Percentiles rank a stretch among this genome's conserved stretches.
Conservation (phyloP, 2,797 vertebrate species). For the Poecilia wingei region DNA sequence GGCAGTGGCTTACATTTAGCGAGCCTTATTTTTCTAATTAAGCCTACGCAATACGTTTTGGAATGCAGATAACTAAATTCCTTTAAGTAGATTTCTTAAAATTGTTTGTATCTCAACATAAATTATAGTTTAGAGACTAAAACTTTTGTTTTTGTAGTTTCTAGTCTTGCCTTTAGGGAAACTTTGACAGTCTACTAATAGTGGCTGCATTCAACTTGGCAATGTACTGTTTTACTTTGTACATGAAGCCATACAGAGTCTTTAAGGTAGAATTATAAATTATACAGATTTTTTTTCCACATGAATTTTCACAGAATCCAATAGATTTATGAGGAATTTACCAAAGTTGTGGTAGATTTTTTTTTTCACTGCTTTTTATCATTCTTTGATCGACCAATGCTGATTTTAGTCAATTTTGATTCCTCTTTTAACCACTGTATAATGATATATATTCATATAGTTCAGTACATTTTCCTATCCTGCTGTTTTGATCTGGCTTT, state of each 20-base stretch:
- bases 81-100: slow-evolving; percentile 63
- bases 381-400: background rate
- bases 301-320: background rate
- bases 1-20: slow-evolving; percentile 24
- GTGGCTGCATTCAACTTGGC: background rate
- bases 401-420: background rate
- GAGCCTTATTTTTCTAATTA: slow-evolving; percentile 51
- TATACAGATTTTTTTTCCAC: background rate
- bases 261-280: background rate
- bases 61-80: slow-evolving; percentile 50
- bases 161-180: slow-evolving; percentile 40
- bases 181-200: background rate
- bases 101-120: slow-evolving; percentile 48
- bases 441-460: background rate
- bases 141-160: slow-evolving; percentile 18
- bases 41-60: slow-evolving; percentile 43
- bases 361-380: background rate
- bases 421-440: background rate
- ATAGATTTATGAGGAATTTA: background rate
- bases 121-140: slow-evolving; percentile 29
- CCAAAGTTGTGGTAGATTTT: background rate
- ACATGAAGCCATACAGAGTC: background rate
- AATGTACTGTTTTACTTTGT: background rate
- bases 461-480: background rate
- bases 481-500: background rate